A percentile compares a stretch with the other conserved stretches of the same genome.
phyloP scores from a whole-genome alignment of 2,113 vertebrate species.

The Coturnix japonica region DNA sequence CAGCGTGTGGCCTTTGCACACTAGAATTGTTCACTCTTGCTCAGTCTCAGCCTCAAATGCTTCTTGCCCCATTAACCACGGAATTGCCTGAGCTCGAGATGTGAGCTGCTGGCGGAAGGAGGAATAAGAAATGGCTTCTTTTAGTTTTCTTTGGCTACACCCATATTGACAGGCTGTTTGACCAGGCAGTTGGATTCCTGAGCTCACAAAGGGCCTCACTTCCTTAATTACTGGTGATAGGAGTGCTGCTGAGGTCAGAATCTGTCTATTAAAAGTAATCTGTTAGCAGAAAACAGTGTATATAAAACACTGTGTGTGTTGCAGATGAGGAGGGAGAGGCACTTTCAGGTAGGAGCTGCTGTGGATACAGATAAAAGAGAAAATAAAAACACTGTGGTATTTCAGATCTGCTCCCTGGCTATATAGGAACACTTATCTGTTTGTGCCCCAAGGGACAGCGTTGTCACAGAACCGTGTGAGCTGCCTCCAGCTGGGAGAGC shows the following conservation, averaged over 20 bases:
- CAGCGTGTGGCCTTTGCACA: fast-evolving
- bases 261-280: neutral
- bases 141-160: neutral
- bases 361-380: neutral
- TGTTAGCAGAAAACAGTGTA: neutral
- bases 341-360: neutral
- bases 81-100: neutral
- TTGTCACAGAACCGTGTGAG: neutral
- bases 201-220: neutral
- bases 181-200: neutral
- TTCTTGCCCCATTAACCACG: neutral
- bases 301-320: neutral
- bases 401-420: neutral
- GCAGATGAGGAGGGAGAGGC: neutral
- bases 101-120: neutral
- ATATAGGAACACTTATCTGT: neutral
- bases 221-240: neutral
- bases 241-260: neutral
- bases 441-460: neutral
- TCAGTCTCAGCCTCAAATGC: fast-evolving
- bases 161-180: neutral
- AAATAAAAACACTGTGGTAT: neutral
- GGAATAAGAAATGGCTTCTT: neutral
- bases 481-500: neutral
- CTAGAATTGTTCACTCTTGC: fast-evolving